Percentiles rank a stretch among this genome's conserved stretches.
phyloP scores from a whole-genome alignment of 2,797 vertebrate genomes.

The Ctenopoma multispine region DNA sequence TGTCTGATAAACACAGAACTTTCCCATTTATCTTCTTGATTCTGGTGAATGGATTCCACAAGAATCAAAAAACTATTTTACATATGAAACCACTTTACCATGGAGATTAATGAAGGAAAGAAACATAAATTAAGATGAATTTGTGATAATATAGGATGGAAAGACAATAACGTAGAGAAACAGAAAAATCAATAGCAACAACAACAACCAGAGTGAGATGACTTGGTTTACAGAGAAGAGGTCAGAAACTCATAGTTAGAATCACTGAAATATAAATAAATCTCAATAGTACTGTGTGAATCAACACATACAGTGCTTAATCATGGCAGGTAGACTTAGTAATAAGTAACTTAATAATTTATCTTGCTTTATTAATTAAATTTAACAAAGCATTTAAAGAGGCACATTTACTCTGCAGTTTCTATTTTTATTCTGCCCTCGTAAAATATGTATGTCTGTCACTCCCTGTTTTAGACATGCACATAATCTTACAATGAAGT shows the following conservation, averaged over 20 bases:
- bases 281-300: neutral
- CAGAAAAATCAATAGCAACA: slow-evolving; percentile 50
- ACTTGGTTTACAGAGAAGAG: slow-evolving; percentile 24
- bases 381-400: slow-evolving; percentile 14
- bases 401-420: neutral
- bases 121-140: slow-evolving; percentile 32
- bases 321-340: neutral
- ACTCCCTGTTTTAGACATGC: slow-evolving; percentile 9
- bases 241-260: slow-evolving; percentile 20
- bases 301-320: neutral
- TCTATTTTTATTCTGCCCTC: slow-evolving; percentile 8
- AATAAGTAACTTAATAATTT: neutral
- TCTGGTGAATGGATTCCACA: neutral
- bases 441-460: slow-evolving; percentile 10
- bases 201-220: slow-evolving; percentile 54
- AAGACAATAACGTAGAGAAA: slow-evolving; percentile 18
- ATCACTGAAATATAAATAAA: slow-evolving; percentile 6
- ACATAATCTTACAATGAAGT: slow-evolving; percentile 29
- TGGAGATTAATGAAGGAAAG: neutral
- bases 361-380: neutral
- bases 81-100: neutral
- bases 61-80: neutral
- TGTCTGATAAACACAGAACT: slow-evolving; percentile 23
- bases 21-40: slow-evolving; percentile 13
- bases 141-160: slow-evolving; percentile 6